A percentile compares a stretch with the other conserved stretches of the same genome.
These are phyloP conservation scores for Psephotus haematonotus DNA, from an alignment of 2,113 vertebrate genomes.

Conservation along the genomic window DNA sequence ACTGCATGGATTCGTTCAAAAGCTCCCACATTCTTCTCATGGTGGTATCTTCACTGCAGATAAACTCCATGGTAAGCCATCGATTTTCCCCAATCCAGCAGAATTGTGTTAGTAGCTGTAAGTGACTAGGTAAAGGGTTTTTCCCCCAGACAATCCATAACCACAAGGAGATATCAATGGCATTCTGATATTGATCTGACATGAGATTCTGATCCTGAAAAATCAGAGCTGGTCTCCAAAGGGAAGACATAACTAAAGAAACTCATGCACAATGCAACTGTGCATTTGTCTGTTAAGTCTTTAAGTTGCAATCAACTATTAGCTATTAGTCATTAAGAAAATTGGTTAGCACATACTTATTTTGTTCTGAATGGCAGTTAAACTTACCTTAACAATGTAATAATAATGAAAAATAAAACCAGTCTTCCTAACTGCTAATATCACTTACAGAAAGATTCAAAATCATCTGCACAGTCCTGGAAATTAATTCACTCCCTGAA, in stretches of 20 bases:
- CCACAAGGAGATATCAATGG: background rate
- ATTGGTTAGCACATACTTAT: background rate
- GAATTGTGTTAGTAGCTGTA: background rate
- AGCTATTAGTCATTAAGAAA: background rate
- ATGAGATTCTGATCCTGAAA: background rate
- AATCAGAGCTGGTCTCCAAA: background rate
- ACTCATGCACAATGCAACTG: background rate
- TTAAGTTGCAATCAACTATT: background rate
- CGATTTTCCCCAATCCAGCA: background rate
- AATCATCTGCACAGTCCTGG: background rate
- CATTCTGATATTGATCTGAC: background rate
- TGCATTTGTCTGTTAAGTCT: background rate
- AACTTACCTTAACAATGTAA: background rate
- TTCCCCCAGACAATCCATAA: background rate
- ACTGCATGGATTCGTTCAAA: background rate
- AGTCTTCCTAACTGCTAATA: background rate
- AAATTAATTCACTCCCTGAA: slow-evolving; percentile 23
- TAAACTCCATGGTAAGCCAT: background rate
- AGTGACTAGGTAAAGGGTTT: background rate
- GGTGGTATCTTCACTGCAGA: background rate
- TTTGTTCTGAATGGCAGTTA: background rate
- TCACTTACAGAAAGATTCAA: background rate
- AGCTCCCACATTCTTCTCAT: background rate
- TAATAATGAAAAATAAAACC: background rate
- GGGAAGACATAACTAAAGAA: background rate